Evolutionary conservation across 2,888 invertebrate species (phyloP), one percentile per base, ranked within the genome.

Genomic region (Auanema freiburgensis): DNA sequence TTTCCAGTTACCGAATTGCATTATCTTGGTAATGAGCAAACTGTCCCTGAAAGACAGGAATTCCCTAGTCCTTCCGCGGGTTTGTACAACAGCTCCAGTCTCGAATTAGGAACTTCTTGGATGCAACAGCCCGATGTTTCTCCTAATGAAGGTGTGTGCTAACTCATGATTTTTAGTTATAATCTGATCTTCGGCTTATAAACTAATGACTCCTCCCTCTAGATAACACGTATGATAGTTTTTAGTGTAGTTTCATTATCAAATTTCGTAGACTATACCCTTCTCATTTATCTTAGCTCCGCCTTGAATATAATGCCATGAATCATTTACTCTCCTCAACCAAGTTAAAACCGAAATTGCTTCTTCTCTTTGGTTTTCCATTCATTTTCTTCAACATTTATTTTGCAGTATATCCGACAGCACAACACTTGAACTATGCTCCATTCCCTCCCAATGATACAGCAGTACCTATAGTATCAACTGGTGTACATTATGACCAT

Each of bases 1-100:
- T 12, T 59, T 67, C 51, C 63, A 68, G 68, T 66, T 46, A 69
- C 69, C 23, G 69, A 69, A 23, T 50, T 64, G 69, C 52, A 51
- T 12, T 55, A 59, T 52, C 18, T 69, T 2, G 57, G 56, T 16
- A 60, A 69, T 1, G 43, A 52, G 23, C 33, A 33, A 33, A 33
- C 33, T 33, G 33, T 33, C 33, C 18, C 18, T 21, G 52, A 18
- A 52, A 16, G 21, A n/a, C n/a, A 16, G 52, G 21, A 52, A 21
- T n/a, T 23, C 18, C 16, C 44, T 42, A 40, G 60, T 57, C 43
- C 59, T 64, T 41, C 12, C 59, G 11, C 24, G 43, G n/a, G 18
- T 54, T 21, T 54, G 43, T 18, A 49, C 51, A 4, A 42, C 55
- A 1, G 24, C 57, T 16, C 25, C 62, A n/a, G 42, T 56, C 14